phyloP scores from a whole-genome alignment of 1,140 invertebrate genomes.

The Camponotus pennsylvanicus region DNA sequence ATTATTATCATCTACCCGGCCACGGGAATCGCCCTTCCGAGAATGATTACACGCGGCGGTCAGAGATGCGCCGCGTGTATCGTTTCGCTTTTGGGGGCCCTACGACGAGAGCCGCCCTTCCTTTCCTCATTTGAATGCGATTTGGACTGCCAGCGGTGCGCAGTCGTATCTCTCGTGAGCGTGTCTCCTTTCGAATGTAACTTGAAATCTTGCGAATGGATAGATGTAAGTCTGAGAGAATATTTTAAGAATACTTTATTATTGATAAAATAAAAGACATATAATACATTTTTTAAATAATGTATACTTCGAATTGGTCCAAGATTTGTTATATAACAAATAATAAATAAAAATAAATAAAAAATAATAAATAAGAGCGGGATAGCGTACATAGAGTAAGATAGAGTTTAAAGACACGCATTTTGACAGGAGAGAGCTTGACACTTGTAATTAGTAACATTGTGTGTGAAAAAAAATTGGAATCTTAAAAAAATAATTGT shows the following conservation, averaged over 20 bases:
- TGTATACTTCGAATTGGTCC: neutral
- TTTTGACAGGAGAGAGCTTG: too few species aligned
- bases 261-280: neutral
- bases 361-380: neutral
- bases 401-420: too few species aligned
- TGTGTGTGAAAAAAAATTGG: too few species aligned
- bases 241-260: neutral
- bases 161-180: conserved; percentile 14
- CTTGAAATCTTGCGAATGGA: neutral
- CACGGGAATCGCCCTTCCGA: conserved; percentile 77
- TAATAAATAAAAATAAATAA: too few species aligned
- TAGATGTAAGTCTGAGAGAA: neutral
- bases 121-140: conserved; percentile 82
- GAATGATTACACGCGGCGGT: conserved; percentile 79
- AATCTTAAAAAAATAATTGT: too few species aligned
- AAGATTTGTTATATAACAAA: neutral
- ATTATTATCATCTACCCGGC: conserved; percentile 80
- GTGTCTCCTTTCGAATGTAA: neutral
- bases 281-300: neutral
- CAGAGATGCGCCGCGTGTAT: conserved; percentile 46
- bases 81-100: conserved; percentile 64
- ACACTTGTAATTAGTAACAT: too few species aligned
- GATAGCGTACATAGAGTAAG: neutral
- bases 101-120: conserved; percentile 15
- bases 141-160: conserved; percentile 76